Evolutionary conservation across 2,888 invertebrate species (phyloP).

Genomic region (Plebejus anna): DNA sequence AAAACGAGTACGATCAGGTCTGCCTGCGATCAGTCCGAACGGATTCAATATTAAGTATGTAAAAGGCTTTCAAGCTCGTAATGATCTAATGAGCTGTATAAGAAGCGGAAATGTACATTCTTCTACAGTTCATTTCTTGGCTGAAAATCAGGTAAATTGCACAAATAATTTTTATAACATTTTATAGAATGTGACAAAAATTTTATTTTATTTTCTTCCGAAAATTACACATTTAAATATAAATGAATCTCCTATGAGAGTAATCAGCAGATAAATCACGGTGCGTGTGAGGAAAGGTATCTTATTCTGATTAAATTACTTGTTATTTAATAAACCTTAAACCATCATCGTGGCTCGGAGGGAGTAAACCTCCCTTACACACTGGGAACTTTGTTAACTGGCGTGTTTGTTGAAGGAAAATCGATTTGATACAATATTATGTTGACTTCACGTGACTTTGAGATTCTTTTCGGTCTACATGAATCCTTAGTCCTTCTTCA

Average conservation of each 20-base stretch:
- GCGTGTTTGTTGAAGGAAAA: background rate
- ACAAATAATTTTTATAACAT: too few species aligned
- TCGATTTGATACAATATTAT: background rate
- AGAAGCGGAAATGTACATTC: too few species aligned
- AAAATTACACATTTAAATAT: background rate
- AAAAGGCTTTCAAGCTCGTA: too few species aligned
- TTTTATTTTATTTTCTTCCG: background rate
- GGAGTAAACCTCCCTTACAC: background rate
- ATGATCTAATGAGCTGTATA: too few species aligned
- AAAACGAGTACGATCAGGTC: too few species aligned
- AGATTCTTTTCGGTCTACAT: too few species aligned
- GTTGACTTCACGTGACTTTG: background rate
- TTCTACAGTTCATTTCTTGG: too few species aligned
- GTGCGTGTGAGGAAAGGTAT: background rate
- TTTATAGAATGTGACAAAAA: too few species aligned
- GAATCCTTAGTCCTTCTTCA: too few species aligned
- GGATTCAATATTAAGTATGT: too few species aligned
- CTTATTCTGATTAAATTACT: constrained; percentile 13
- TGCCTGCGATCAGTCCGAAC: too few species aligned
- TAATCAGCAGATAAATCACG: constrained; percentile 12
- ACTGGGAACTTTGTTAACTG: background rate
- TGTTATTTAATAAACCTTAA: constrained; percentile 12
- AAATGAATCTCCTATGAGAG: constrained; percentile 9
- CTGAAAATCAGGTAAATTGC: too few species aligned
- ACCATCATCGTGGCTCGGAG: background rate